phyloP scores from a whole-genome alignment of 2,113 vertebrate species.

The Anolis sagrei region DNA sequence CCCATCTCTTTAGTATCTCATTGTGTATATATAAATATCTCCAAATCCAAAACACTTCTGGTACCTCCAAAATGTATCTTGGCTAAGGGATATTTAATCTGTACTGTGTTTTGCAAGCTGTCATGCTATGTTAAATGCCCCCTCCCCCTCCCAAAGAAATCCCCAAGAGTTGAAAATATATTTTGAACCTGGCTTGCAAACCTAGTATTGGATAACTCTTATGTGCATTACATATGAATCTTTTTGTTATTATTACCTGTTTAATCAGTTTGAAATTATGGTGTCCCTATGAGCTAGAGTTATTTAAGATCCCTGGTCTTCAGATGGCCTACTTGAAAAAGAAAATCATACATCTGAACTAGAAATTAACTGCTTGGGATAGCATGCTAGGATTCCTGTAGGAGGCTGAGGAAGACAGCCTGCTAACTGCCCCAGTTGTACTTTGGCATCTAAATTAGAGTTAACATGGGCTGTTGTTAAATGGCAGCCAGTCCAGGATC shows the following conservation, averaged over 20 bases:
- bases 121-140: too few species aligned
- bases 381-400: not conserved
- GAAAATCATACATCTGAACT: too few species aligned
- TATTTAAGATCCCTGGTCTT: not conserved
- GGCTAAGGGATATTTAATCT: too few species aligned
- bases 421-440: not conserved
- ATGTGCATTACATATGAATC: not conserved
- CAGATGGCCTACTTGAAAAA: too few species aligned
- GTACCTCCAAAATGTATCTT: too few species aligned
- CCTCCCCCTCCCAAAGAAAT: not conserved
- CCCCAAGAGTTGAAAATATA: not conserved
- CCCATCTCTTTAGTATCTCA: too few species aligned
- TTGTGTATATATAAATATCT: too few species aligned
- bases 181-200: not conserved
- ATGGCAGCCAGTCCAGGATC: not conserved
- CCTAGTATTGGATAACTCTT: too few species aligned
- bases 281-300: not conserved
- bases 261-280: too few species aligned
- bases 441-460: not conserved
- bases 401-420: not conserved
- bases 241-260: not conserved
- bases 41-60: too few species aligned
- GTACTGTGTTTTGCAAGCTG: not conserved
- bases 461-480: not conserved
- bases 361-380: not conserved